Base-by-base conservation (phyloP, 2,113 vertebrate genomes). In the Xyrauchen texanus region DNA sequence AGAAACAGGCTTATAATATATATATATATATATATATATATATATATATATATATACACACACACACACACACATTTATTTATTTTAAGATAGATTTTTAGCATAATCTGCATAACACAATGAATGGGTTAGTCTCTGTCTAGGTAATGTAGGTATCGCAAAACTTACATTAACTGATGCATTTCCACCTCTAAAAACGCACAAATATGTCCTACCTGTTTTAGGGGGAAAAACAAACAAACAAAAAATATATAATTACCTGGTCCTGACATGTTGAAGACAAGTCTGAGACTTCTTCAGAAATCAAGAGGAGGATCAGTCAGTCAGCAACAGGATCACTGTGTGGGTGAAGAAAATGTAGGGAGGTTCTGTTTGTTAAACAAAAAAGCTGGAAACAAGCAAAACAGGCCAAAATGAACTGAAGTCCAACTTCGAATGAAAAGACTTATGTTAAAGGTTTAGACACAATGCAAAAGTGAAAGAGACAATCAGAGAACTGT, bases 261-360 rank as follows among this genome's bases (percentile, higher is more conserved):
- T 76, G 74, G 74, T 42, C 47, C 74, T 55, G 74, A 76, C 74
- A 76, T 76, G 60, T 65, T 65, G 74, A 76, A 65, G 46, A 13
- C 47, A 45, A 61, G 34, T 34, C 7, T 16, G 4, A 34, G 57
- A 34, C 10, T 42, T 76, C 55, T 42, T 65, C 8, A 10, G 5
- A 5, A 47, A 3, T 42, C 60, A 9, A 9, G 1, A 34, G 21
- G 21, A 34, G 21, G 21, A 34, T 34, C 21, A 34, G 21, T 51
- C 21, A n/a, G 53, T 11, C 49, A 34, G 72, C 13, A 66, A 21
- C 49, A 12, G 16, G 51, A 34, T 55, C 62, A 44, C 74, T 16
- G 45, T n/a, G 46, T 75, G 58, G 58, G 9, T 6, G 55, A 60
- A 60, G 55, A 72, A 15, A 73, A 62, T 49, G 45, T 47, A 21